Base-by-base conservation (phyloP, 1,140 invertebrate genomes). In the Rhopalosiphum padi region DNA sequence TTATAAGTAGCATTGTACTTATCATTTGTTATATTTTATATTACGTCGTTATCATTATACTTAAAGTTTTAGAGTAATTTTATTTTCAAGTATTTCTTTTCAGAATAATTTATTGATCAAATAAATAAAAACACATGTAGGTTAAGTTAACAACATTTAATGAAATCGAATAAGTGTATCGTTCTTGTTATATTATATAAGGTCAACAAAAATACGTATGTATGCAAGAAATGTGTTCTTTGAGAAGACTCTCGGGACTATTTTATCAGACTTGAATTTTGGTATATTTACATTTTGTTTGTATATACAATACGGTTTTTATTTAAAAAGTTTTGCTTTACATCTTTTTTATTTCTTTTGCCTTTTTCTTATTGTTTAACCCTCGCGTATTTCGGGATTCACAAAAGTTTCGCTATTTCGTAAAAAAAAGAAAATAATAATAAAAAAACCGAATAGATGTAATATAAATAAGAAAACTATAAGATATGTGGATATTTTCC, bases 251-350 rank as follows among this genome's bases (percentile, higher is more conserved):
- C 60, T 9, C 60, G 60, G 60, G 86, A 30, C 43, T 35, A 87
- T 87, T 87, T 87, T 87, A 87, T 48, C 30, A 35, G 43, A 48
- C 86, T 48, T 25, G 43, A 87, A n/a, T 87, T 87, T n/a, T 30
- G 30, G 86, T 46, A 22, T 87, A n/a, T 48, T 87, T 87, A 87
- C 86, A 48, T 46, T 46, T 87, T n/a, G 30, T 87, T 43, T 41
- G 9, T 41, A 30, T 87, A 87, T 48, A 22, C 41, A 87, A 46
- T n/a, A 87, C 30, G 30, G n/a, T n/a, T 87, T 48, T 87, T 87
- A 46, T 87, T 87, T 87, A 46, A 48, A 87, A 87, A 87, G 86
- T 87, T 87, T 87, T 87, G 1, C 86, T 48, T 46, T 48, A 87
- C 43, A 87, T 87, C n/a, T n/a, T 87, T 7, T 85, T 41, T 85